These are phyloP conservation scores for Colinus virginianus DNA, from an alignment of 2,113 vertebrate species.

Conservation along the genomic window DNA sequence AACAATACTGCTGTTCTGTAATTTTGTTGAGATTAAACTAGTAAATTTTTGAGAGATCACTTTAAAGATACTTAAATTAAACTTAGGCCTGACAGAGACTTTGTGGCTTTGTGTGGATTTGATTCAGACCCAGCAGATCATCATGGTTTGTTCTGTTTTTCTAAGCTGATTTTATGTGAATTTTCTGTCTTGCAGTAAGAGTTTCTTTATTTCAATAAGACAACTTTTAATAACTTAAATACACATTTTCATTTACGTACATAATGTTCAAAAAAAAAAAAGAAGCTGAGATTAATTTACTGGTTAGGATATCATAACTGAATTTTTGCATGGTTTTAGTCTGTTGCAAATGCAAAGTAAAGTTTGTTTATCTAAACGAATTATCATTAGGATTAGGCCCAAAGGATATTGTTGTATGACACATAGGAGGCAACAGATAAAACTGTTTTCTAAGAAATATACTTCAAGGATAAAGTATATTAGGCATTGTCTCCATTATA, in stretches of 20 bases:
- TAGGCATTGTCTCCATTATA: constrained; percentile 14
- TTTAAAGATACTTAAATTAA: neutral
- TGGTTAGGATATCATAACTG: neutral
- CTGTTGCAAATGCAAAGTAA: neutral
- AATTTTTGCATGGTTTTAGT: neutral
- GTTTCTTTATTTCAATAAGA: neutral
- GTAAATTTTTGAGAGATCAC: neutral
- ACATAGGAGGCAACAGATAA: neutral
- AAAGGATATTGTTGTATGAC: neutral
- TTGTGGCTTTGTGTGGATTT: neutral
- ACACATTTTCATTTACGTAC: neutral
- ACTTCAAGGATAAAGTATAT: constrained; percentile 4
- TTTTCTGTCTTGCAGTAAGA: neutral
- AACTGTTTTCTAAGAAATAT: neutral
- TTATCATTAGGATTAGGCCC: neutral
- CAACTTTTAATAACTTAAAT: neutral
- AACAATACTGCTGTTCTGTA: neutral
- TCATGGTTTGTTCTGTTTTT: neutral
- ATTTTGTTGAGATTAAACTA: neutral
- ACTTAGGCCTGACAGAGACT: neutral
- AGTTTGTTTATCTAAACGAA: neutral
- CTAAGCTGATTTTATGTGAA: neutral
- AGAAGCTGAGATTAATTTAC: neutral
- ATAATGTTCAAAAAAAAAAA: neutral
- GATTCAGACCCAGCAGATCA: neutral